Evolutionary conservation across 2,888 invertebrate species (phyloP).

Genomic region (Cactoblastis cactorum): DNA sequence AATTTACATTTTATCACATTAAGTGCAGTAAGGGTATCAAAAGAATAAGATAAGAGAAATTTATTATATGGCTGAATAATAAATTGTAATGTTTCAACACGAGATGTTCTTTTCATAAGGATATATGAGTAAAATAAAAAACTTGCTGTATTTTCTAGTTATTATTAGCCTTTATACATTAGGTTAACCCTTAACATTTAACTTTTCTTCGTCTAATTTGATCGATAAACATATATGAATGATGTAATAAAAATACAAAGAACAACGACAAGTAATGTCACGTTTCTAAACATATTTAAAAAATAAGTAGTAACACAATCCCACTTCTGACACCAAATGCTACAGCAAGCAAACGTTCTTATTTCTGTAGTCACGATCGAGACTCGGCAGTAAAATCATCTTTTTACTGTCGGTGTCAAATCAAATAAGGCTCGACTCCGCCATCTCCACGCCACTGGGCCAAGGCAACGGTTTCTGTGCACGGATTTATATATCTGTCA

Average conservation of each 20-base stretch:
- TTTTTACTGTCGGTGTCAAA: neutral
- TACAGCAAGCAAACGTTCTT: neutral
- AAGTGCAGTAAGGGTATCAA: neutral
- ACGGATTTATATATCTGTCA: neutral
- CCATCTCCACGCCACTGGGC: neutral
- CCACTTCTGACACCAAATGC: neutral
- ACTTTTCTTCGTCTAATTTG: no score
- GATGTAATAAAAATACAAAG: no score
- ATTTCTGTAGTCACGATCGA: neutral
- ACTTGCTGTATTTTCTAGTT: no score
- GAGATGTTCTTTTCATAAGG: neutral
- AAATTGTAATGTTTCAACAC: neutral
- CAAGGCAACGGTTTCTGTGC: neutral
- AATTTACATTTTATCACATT: conserved; percentile 5
- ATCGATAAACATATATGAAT: no score
- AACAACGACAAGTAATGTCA: no score
- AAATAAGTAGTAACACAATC: no score
- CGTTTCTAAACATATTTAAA: no score
- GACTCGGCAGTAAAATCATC: neutral
- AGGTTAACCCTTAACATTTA: no score
- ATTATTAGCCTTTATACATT: no score
- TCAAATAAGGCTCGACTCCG: conserved; percentile 4
- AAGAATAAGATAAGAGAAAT: conserved; percentile 1
- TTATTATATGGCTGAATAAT: neutral
- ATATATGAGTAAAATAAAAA: no score